Conservation (phyloP, 1,140 invertebrate species). For the Brachionus rotundiformis region DNA sequence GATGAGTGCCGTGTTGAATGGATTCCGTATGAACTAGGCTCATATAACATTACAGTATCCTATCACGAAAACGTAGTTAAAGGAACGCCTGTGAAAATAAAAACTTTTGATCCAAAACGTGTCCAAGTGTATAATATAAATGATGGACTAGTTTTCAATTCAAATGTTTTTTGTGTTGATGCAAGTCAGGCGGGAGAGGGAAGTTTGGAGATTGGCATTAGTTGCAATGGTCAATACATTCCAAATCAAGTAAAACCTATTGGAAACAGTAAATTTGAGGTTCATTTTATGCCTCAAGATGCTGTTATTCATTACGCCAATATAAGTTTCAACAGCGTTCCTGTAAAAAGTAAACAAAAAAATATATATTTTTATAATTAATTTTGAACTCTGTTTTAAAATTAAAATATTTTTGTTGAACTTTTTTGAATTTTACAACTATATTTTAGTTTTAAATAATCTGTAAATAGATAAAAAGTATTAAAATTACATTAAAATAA, state of each 20-base stretch:
- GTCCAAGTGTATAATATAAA: constrained; percentile 85
- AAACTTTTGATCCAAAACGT: constrained; percentile 82
- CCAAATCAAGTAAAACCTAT: constrained; percentile 96
- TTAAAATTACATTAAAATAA: too few species aligned
- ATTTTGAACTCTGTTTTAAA: not conserved
- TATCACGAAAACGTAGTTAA: constrained; percentile 85
- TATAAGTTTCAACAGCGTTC: constrained; percentile 94
- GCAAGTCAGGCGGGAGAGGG: constrained; percentile 94
- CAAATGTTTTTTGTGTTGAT: constrained; percentile 89
- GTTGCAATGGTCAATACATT: constrained; percentile 85
- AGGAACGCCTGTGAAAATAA: constrained; percentile 86
- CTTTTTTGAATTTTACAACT: too few species aligned
- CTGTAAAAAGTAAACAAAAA: constrained; percentile 75
- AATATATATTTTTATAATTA: not conserved
- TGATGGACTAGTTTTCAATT: constrained; percentile 80
- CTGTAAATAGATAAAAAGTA: too few species aligned
- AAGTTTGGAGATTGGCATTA: constrained; percentile 93
- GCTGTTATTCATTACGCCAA: constrained; percentile 89
- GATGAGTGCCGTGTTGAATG: constrained; percentile 79
- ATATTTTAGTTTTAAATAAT: too few species aligned
- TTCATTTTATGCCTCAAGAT: constrained; percentile 90
- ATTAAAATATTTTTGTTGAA: not conserved
- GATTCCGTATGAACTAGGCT: constrained; percentile 78
- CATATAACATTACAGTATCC: constrained; percentile 82
- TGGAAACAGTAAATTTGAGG: constrained; percentile 88